Evolutionary conservation across 2,113 vertebrate genomes (phyloP), one percentile per base, ranked within the genome.

Genomic region (Melanocharis versteri): DNA sequence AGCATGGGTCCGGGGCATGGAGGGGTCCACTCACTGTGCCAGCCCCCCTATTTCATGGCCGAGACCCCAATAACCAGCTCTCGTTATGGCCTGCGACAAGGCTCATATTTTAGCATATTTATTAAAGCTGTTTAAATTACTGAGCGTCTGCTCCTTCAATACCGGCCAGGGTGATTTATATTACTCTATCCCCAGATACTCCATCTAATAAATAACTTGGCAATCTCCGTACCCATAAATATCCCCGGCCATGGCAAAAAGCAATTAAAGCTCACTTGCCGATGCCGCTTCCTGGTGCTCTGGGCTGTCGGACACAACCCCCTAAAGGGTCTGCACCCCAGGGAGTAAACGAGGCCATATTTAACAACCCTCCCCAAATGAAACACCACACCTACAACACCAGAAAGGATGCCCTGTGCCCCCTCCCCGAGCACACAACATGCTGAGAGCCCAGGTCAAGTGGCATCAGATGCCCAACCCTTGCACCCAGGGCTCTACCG

Each of bases 121-220:
- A 98, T 97, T 98, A 98, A 98, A 98, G 97, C 97, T 96, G 96
- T 97, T 98, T 96, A 98, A 98, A 98, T 98, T 98, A 98, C 98
- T 83, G 94, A 98, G 96, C 96, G 95, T 97, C 98, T 96, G 97
- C 95, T 98, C 91, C 95, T 97, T 98, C 97, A 97, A 95, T 97
- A 97, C 97, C 3, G 45, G 96, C 94, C 94, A 93, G 93, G 80
- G 96, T 98, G 97, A 98, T 98, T 98, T 98, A 98, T 97, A 97
- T 96, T 94, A 85, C 97, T 97, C 95, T 95, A 96, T 97, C 97
- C 97, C 97, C 96, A 96, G 96, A 98, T 97, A 97, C 95, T 97
- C 88, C 93, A 96, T 94, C 97, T 97, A 98, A 98, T 98, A 98
- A 98, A 98, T 98, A 98, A 98, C 97, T 95, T 97, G 95, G 97